Percentiles rank a stretch among this genome's conserved stretches.
Evolutionary conservation across 2,797 vertebrate genomes (phyloP).

Genomic region (Okamejei kenojei): DNA sequence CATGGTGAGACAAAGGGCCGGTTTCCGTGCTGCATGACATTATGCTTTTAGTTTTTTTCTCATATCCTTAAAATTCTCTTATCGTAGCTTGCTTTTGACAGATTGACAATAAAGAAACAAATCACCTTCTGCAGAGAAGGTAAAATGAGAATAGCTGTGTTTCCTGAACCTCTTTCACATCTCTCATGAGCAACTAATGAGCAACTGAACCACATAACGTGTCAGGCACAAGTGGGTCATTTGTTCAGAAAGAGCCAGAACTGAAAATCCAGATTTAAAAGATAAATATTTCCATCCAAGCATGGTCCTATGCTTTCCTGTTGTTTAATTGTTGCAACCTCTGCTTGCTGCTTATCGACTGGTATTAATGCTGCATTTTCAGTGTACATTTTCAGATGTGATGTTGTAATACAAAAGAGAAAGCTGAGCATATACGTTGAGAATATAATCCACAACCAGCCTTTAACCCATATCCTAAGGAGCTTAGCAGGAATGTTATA

Average conservation of each 20-base stretch:
- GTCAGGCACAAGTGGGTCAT: neutral
- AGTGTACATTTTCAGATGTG: neutral
- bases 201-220: neutral
- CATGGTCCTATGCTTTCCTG: neutral
- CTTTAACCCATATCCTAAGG: neutral
- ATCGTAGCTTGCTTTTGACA: too few relatives aligned
- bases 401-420: neutral
- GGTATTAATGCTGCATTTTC: neutral
- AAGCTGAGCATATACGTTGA: neutral
- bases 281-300: neutral
- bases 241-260: neutral
- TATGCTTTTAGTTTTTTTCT: too few relatives aligned
- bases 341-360: too few relatives aligned
- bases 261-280: neutral
- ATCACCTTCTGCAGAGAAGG: neutral
- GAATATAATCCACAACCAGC: neutral
- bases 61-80: too few relatives aligned
- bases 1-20: too few relatives aligned
- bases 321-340: neutral
- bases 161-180: neutral
- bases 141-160: neutral
- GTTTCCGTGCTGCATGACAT: too few relatives aligned
- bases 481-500: neutral
- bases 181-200: neutral
- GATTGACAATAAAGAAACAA: too few relatives aligned